Conservation (phyloP, 2,888 invertebrate genomes). For the Muschampia plurimacula region DNA sequence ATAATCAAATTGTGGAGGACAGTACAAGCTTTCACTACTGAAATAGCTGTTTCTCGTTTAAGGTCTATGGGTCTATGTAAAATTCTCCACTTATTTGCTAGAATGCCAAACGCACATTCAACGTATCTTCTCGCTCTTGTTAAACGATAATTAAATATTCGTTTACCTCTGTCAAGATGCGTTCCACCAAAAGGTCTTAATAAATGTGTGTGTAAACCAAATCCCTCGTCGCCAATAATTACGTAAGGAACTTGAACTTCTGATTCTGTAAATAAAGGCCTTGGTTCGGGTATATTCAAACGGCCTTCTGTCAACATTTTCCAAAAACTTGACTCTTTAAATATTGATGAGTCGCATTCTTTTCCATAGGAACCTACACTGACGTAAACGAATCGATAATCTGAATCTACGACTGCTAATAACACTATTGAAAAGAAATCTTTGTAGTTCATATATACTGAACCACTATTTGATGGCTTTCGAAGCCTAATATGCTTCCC, state of each 20-base stretch:
- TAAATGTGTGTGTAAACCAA: conserved; percentile 19
- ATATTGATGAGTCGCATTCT: conserved; percentile 19
- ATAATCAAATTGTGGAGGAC: not conserved
- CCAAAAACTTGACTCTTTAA: conserved; percentile 6
- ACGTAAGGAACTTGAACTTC: conserved; percentile 15
- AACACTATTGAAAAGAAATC: conserved; percentile 7
- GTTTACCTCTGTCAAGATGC: conserved; percentile 2
- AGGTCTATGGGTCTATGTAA: not conserved
- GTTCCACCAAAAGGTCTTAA: conserved; percentile 17
- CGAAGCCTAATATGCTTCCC: conserved; percentile 8
- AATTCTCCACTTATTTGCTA: conserved; percentile 1
- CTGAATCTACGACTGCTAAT: conserved; percentile 11
- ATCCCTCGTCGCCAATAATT: conserved; percentile 16
- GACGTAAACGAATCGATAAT: conserved; percentile 18
- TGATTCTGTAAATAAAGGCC: conserved; percentile 16
- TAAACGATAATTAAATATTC: not conserved
- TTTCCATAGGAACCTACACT: conserved; percentile 18
- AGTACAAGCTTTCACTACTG: not conserved
- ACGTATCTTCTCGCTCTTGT: conserved; percentile 4
- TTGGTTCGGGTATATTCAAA: conserved; percentile 17
- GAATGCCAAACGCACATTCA: not conserved
- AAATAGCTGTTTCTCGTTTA: not conserved
- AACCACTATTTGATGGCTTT: conserved; percentile 8
- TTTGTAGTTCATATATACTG: conserved; percentile 5
- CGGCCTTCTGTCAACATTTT: conserved; percentile 1